Conservation (phyloP, 2,797 vertebrate species). For the Notamacropus eugenii region DNA sequence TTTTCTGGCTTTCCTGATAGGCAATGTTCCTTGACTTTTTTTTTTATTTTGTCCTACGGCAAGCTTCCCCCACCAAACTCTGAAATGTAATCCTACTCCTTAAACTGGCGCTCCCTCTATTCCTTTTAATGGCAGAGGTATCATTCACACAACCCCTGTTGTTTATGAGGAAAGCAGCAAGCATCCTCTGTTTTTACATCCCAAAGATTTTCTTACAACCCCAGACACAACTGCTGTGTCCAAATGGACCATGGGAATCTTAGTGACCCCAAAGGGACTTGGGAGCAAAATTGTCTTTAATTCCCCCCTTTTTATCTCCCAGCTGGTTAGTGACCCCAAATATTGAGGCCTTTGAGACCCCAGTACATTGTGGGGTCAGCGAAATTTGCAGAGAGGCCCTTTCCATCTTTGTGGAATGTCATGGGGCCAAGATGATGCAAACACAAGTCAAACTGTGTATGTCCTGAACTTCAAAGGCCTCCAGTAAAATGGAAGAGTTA, state of each 20-base stretch:
- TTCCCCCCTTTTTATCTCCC: constrained; percentile 69
- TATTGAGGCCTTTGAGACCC: not conserved
- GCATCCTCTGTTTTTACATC: constrained; percentile 71
- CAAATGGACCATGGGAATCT: constrained; percentile 69
- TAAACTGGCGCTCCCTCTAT: constrained; percentile 31
- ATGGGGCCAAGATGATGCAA: constrained; percentile 43
- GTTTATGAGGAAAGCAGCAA: constrained; percentile 61
- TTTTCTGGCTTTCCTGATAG: constrained; percentile 72
- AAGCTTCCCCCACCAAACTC: constrained; percentile 65
- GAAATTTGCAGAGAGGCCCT: not conserved
- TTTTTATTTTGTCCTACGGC: constrained; percentile 55
- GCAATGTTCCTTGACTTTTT: constrained; percentile 79
- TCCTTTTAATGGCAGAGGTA: constrained; percentile 62
- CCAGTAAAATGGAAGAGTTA: not conserved
- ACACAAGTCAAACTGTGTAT: constrained; percentile 20
- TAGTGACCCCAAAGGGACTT: constrained; percentile 65
- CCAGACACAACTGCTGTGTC: constrained; percentile 74
- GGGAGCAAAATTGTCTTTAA: constrained; percentile 22
- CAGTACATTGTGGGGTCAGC: not conserved
- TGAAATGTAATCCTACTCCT: constrained; percentile 18
- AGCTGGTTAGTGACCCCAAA: constrained; percentile 63
- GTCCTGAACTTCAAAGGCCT: not conserved
- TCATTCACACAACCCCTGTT: constrained; percentile 31
- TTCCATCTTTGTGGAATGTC: constrained; percentile 64
- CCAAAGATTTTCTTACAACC: constrained; percentile 75